These are phyloP conservation scores for Zeus faber DNA, from an alignment of 2,113 vertebrate genomes.

Conservation along the genomic window DNA sequence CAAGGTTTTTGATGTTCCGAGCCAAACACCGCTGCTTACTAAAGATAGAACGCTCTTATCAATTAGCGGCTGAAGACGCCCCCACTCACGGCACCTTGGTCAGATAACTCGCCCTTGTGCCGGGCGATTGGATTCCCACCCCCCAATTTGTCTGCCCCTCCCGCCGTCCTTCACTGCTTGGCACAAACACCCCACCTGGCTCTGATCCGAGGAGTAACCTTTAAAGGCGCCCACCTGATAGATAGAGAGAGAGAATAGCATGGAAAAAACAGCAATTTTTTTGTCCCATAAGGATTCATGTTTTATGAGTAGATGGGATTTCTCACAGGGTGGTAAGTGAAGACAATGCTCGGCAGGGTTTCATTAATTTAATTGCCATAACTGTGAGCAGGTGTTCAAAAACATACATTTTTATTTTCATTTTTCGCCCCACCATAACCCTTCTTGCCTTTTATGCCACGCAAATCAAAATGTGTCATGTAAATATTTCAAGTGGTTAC, in stretches of 20 bases:
- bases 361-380: too few species aligned
- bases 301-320: too few species aligned
- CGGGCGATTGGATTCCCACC: neutral
- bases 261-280: too few species aligned
- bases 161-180: neutral
- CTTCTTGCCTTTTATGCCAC: neutral
- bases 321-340: too few species aligned
- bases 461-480: conserved; percentile 1
- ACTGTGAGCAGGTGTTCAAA: too few species aligned
- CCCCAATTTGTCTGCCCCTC: neutral
- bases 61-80: neutral
- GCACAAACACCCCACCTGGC: neutral
- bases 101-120: neutral
- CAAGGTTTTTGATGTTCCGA: neutral
- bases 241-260: too few species aligned
- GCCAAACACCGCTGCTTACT: neutral
- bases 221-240: too few species aligned
- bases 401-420: too few species aligned
- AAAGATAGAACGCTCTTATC: neutral
- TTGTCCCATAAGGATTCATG: too few species aligned
- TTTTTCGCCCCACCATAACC: too few species aligned
- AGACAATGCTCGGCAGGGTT: too few species aligned
- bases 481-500: neutral
- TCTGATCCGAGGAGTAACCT: too few species aligned
- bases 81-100: neutral